Evolutionary conservation across 2,113 vertebrate genomes (phyloP).

Genomic region (Nesogale talazaci): DNA sequence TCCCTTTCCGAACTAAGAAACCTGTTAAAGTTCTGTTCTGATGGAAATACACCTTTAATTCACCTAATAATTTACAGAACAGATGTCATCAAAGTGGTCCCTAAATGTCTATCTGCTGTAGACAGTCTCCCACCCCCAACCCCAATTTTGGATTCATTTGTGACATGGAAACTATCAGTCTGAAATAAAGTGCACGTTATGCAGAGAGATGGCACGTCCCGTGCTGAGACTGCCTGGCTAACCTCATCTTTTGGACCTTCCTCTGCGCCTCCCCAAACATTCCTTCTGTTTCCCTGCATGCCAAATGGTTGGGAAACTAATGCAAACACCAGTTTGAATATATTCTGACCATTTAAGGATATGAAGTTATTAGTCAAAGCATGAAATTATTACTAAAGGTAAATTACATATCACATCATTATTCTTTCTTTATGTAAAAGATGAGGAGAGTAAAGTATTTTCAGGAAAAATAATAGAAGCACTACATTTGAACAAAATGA

Average conservation of each 20-base stretch:
- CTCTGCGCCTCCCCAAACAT: background rate
- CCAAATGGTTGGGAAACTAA: constrained; percentile 29
- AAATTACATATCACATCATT: background rate
- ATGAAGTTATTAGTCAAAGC: constrained; percentile 29
- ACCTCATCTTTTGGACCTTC: constrained; percentile 11
- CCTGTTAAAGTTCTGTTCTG: constrained; percentile 14
- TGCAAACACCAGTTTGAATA: constrained; percentile 50
- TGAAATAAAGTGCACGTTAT: constrained; percentile 6
- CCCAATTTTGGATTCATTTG: background rate
- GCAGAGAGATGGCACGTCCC: background rate
- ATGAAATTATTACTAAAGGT: constrained; percentile 42
- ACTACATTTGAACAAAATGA: constrained; percentile 23
- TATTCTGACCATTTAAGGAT: constrained; percentile 5
- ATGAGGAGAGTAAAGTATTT: constrained; percentile 4
- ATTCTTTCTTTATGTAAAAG: constrained; percentile 55
- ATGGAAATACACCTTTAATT: too few species aligned
- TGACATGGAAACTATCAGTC: background rate
- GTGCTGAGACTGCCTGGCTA: background rate
- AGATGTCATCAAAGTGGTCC: constrained; percentile 41
- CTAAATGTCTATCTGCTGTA: constrained; percentile 26
- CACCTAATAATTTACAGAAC: constrained; percentile 43
- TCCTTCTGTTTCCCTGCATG: constrained; percentile 32
- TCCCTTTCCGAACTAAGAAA: background rate
- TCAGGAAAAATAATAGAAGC: constrained; percentile 32
- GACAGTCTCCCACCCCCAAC: background rate